Base-by-base conservation (phyloP, 2,888 invertebrate genomes). In the Pycnomerus fuliginosus region DNA sequence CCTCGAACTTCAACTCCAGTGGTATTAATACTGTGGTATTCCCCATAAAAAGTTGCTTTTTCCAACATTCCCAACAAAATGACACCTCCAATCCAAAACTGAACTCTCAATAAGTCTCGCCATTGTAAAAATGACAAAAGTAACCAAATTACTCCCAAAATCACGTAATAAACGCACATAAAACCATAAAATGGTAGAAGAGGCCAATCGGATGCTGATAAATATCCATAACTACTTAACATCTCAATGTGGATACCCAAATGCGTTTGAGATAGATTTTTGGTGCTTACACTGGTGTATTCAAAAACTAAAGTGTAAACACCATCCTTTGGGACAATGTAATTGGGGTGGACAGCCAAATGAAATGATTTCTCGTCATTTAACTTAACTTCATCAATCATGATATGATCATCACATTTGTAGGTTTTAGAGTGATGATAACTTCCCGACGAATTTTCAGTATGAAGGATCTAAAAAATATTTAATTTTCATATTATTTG, bases 11-110 rank as follows among this genome's bases (percentile, higher is more conserved):
- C 73, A 49, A 73, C 58, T 16, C 85, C 90, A 2, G 81, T 82
- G 12, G 77, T 78, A 65, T 89, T 87, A 35, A 90, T 79, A 34
- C 81, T 84, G 57, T 86, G 82, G 72, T 90, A 95, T 59, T 95
- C 92, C 0, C 87, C 91, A 65, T 92, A 90, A 71, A 91, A 96
- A 0, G 91, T 87, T 2, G 95, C 92, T 67, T 86, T 88, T 71
- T 90, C 90, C 17, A 89, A 64, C 87, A 89, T 87, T 27, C 94
- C 91, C 1, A 94, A 74, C 7, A 94, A 72, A 40, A 94, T 91
- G 7, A 94, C 92, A 16, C 84, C 92, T 3, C 93, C 94, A 65
- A 97, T 93, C 94, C 95, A 96, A 74, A 93, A 95, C 75, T 97
- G 96, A 27, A 96, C 88, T 17, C 94, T 77, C 35, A 96, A 76